Percentiles rank a stretch among this genome's conserved stretches.
These are phyloP conservation scores for Diadumene lineata DNA, from an alignment of 92 coral and sea anemone genomes.

Conservation along the genomic window DNA sequence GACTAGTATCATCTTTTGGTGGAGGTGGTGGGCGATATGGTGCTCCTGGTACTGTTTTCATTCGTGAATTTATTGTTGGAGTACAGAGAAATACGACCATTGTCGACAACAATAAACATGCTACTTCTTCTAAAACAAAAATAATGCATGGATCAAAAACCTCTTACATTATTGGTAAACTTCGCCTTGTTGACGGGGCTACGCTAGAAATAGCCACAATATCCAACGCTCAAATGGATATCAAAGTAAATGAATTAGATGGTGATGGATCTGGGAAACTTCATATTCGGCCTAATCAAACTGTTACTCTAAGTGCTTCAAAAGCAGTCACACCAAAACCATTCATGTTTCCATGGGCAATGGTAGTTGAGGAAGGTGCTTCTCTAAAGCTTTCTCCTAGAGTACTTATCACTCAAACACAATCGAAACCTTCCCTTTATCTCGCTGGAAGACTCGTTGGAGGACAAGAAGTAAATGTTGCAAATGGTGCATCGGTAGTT, in stretches of 20 bases:
- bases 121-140: slow-evolving; percentile 46
- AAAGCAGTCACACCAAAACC: slow-evolving; percentile 44
- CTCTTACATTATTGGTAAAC: slow-evolving; percentile 46
- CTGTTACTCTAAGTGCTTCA: slow-evolving; percentile 44
- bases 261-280: slow-evolving; percentile 62
- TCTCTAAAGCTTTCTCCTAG: slow-evolving; percentile 45
- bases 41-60: slow-evolving; percentile 64
- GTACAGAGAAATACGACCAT: slow-evolving; percentile 55
- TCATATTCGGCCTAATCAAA: slow-evolving; percentile 49
- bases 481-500: slow-evolving; percentile 39
- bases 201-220: slow-evolving; percentile 49
- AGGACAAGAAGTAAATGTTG: slow-evolving; percentile 59
- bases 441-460: slow-evolving; percentile 59
- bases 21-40: slow-evolving; percentile 58
- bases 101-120: slow-evolving; percentile 48
- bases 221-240: slow-evolving; percentile 30
- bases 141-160: slow-evolving; percentile 58
- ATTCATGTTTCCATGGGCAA: slow-evolving; percentile 66
- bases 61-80: slow-evolving; percentile 53
- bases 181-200: slow-evolving; percentile 43
- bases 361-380: slow-evolving; percentile 51
- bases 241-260: slow-evolving; percentile 47
- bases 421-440: slow-evolving; percentile 48
- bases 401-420: slow-evolving; percentile 49
- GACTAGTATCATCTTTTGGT: slow-evolving; percentile 49